Evolutionary conservation across 2,113 vertebrate species (phyloP).

Genomic region (Aviceda subcristata): DNA sequence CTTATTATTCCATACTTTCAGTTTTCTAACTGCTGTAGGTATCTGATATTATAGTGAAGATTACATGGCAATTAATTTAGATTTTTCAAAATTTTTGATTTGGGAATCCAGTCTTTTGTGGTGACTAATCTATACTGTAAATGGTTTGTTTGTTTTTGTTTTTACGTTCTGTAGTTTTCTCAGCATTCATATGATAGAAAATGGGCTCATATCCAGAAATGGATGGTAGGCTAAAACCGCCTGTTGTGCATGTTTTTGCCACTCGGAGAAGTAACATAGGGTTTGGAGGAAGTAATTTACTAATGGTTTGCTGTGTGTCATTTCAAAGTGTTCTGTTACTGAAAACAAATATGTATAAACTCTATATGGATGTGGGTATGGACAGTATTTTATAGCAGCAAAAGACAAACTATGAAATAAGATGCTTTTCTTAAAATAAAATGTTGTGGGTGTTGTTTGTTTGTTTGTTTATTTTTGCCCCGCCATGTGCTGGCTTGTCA

Average conservation of each 20-base stretch:
- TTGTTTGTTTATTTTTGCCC: too few relatives aligned
- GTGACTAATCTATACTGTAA: not conserved
- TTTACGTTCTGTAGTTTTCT: slow-evolving; percentile 79
- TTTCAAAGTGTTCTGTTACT: not conserved
- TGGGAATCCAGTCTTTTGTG: not conserved
- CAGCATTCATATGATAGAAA: slow-evolving; percentile 87
- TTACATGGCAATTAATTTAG: not conserved
- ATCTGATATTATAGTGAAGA: not conserved
- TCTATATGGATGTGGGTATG: not conserved
- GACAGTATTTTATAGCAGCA: not conserved
- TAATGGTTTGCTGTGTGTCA: slow-evolving; percentile 62
- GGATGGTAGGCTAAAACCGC: slow-evolving; percentile 90
- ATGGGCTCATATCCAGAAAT: slow-evolving; percentile 97
- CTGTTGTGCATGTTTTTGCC: slow-evolving; percentile 66
- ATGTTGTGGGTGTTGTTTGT: not conserved
- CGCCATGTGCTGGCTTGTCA: not conserved
- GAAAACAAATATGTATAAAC: not conserved
- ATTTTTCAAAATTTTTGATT: not conserved
- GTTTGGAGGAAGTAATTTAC: slow-evolving; percentile 60
- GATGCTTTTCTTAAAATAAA: not conserved
- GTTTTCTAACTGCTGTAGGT: not conserved
- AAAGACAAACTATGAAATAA: not conserved
- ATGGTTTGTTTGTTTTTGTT: slow-evolving; percentile 30
- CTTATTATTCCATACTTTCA: not conserved
- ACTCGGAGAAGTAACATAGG: slow-evolving; percentile 44